Evolutionary conservation across 2,797 vertebrate species (phyloP), one percentile per base, ranked within the genome.

Genomic region (Falco naumanni): DNA sequence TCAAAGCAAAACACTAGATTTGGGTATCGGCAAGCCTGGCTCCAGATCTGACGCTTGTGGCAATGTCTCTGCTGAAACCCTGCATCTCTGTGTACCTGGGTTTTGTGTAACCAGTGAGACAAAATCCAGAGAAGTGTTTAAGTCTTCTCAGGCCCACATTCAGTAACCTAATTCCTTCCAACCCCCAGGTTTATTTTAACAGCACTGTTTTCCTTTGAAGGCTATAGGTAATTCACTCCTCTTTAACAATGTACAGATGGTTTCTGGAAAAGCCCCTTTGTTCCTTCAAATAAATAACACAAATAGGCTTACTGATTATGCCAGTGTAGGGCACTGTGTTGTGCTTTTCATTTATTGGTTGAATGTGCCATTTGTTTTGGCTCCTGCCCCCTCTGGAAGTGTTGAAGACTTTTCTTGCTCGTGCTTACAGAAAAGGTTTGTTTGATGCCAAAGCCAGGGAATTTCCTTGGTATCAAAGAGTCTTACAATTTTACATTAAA

Each of bases 211-310:
- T 91, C 54, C 78, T 97, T 93, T 94, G 81, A 96, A 92, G 76
- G 60, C 26, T 90, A 56, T 56, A 96, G 74, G 90, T 89, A 92
- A 74, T 87, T 78, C 47, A 53, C 50, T 81, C 80, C 31, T 90
- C 59, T 83, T 72, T 84, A 86, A 94, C 59, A 92, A 91, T 37
- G 56, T 89, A 39, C 84, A 91, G 96, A 87, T 79, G 91, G 63
- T 83, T 95, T 92, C 79, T 93, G 75, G 94, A 95, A 96, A 93
- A 96, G 21, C 7, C 24, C 19, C 60, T 89, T 90, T 84, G 45
- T 93, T 91, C 43, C 70, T 87, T 87, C 60, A 89, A 68, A 85
- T 75, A 93, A 82, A 85, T 88, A 93, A 60, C 47, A 76, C 34
- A 70, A 87, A 90, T 75, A 90, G 47, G 25, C 45, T 95, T 93